These are phyloP conservation scores for Hermodice carunculata DNA, from an alignment of 2,888 invertebrate genomes.

Conservation along the genomic window DNA sequence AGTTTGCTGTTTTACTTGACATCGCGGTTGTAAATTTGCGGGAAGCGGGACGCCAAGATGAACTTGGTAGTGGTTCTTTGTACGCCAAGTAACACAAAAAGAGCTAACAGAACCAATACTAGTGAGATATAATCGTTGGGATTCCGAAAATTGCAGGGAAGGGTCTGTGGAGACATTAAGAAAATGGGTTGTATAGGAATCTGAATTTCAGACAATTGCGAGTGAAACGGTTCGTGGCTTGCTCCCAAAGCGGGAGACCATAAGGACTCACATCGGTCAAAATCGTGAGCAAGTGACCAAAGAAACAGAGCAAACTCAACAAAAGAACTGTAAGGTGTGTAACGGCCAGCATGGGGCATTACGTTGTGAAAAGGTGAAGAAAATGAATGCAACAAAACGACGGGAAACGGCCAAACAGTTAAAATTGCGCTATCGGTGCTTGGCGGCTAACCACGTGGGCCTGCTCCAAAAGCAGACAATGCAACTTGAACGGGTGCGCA, in stretches of 20 bases:
- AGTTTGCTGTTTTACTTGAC: slow-evolving; percentile 24
- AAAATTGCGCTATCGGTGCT: slow-evolving; percentile 17
- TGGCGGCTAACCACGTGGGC: slow-evolving; percentile 12
- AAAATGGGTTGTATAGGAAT: slow-evolving; percentile 9
- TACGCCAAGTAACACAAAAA: slow-evolving; percentile 18
- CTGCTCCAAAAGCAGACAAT: slow-evolving; percentile 1
- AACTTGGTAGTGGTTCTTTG: slow-evolving; percentile 11
- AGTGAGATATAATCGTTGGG: slow-evolving; percentile 11
- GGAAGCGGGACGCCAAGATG: slow-evolving; percentile 9
- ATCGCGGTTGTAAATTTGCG: slow-evolving; percentile 21
- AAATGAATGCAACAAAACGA: background rate
- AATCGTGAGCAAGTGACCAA: no score
- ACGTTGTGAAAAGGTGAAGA: slow-evolving; percentile 17
- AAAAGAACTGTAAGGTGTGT: background rate
- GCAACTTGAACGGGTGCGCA: slow-evolving; percentile 16
- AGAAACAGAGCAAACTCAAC: background rate
- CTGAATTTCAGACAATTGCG: slow-evolving; percentile 21
- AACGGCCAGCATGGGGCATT: slow-evolving; percentile 6
- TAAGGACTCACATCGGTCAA: no score
- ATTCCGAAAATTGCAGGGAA: background rate
- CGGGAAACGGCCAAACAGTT: slow-evolving; percentile 21
- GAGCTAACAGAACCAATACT: slow-evolving; percentile 18
- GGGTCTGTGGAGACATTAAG: slow-evolving; percentile 15
- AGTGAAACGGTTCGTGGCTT: slow-evolving; percentile 14
- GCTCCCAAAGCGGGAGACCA: no score